These are phyloP conservation scores for Sacculina carcini DNA, from an alignment of 2,888 invertebrate genomes.

Conservation along the genomic window DNA sequence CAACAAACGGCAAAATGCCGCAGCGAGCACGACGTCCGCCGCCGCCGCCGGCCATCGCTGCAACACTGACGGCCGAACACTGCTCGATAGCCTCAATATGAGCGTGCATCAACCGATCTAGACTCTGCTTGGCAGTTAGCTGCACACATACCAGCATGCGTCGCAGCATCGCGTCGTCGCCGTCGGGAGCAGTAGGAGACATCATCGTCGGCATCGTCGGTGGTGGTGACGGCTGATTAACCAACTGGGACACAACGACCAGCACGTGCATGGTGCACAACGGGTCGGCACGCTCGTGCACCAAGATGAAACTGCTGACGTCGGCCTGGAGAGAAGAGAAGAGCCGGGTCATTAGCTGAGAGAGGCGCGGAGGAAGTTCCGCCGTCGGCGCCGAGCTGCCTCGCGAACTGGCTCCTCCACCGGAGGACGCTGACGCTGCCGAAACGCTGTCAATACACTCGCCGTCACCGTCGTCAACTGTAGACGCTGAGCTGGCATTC, in stretches of 20 bases:
- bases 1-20: slow-evolving; percentile 65
- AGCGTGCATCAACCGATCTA: slow-evolving; percentile 68
- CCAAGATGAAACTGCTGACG: slow-evolving; percentile 53
- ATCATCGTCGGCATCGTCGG: too few species aligned
- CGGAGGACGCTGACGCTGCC: neutral
- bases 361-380: too few species aligned
- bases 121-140: slow-evolving; percentile 63
- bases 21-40: slow-evolving; percentile 54
- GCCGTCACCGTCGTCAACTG: too few species aligned
- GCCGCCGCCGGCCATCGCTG: too few species aligned
- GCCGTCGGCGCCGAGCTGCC: too few species aligned
- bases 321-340: slow-evolving; percentile 70
- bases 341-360: slow-evolving; percentile 65
- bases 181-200: slow-evolving; percentile 67
- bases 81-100: slow-evolving; percentile 57
- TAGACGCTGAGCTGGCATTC: slow-evolving; percentile 28
- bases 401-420: too few species aligned
- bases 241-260: slow-evolving; percentile 72
- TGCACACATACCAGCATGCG: slow-evolving; percentile 63
- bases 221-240: too few species aligned
- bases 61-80: slow-evolving; percentile 38
- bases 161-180: slow-evolving; percentile 57
- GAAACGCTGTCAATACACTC: slow-evolving; percentile 8
- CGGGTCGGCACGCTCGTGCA: slow-evolving; percentile 62
- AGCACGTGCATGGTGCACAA: slow-evolving; percentile 87